Conservation (phyloP, 64 coral and sea anemone species). For the Porites lutea region DNA sequence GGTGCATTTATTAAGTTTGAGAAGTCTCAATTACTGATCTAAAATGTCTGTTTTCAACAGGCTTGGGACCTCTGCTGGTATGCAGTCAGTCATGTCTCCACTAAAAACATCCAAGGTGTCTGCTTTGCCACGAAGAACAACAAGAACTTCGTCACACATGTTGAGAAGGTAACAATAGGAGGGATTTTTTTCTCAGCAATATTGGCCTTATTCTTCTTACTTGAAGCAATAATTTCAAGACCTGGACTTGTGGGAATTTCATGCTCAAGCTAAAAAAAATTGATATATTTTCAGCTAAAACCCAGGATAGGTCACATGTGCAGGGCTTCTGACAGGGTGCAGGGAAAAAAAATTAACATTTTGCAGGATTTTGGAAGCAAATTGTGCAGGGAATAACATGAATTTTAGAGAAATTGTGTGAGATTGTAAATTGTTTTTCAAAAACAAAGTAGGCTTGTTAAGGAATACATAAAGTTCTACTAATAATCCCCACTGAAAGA, state of each 20-base stretch:
- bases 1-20: not conserved
- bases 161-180: slow-evolving; percentile 61
- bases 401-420: too few species aligned
- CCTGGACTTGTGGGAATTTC: not conserved
- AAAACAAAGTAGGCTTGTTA: too few species aligned
- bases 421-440: too few species aligned
- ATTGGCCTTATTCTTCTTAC: not conserved
- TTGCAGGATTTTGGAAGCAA: too few species aligned
- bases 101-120: slow-evolving; percentile 96
- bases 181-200: not conserved
- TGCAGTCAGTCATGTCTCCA: slow-evolving; percentile 94
- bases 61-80: slow-evolving; percentile 62
- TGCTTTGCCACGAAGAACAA: slow-evolving; percentile 82
- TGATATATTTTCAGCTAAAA: too few species aligned
- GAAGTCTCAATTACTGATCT: not conserved
- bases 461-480: too few species aligned
- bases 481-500: too few species aligned
- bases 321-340: too few species aligned
- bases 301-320: too few species aligned
- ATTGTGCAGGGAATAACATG: too few species aligned
- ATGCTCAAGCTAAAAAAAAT: too few species aligned
- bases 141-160: slow-evolving; percentile 89
- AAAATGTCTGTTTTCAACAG: not conserved
- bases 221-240: not conserved
- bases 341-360: too few species aligned